A percentile compares a stretch with the other conserved stretches of the same genome.
These are phyloP conservation scores for Danio aesculapii DNA, from an alignment of 2,797 vertebrate genomes.

Conservation along the genomic window DNA sequence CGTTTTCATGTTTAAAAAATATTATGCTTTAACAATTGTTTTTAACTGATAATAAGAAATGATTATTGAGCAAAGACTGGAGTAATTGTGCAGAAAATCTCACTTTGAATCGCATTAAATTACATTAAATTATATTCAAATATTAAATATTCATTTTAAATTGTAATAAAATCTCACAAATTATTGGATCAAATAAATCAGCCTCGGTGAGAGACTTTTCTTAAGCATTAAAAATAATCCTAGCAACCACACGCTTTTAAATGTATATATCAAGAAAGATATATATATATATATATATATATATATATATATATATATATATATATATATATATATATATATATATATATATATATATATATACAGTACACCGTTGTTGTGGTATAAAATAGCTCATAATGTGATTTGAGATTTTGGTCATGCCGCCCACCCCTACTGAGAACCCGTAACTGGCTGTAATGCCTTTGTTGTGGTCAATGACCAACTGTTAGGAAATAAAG, in stretches of 20 bases:
- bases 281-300: too few species aligned
- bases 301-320: too few species aligned
- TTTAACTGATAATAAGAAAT: not conserved
- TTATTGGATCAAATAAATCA: not conserved
- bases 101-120: too few species aligned
- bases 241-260: not conserved
- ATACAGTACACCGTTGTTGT: not conserved
- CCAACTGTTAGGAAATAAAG: conserved; percentile 39
- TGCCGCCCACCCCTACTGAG: not conserved
- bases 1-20: too few species aligned
- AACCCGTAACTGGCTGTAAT: not conserved
- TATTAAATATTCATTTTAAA: not conserved
- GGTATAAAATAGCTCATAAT: conserved; percentile 18
- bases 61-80: not conserved
- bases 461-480: conserved; percentile 34
- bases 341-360: too few species aligned
- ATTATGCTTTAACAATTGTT: too few species aligned
- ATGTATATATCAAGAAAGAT: not conserved
- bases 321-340: too few species aligned
- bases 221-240: not conserved
- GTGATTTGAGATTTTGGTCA: not conserved
- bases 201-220: not conserved
- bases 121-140: too few species aligned
- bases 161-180: not conserved
- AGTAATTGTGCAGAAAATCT: not conserved